Base-by-base conservation (phyloP, 2,113 vertebrate genomes). In the Pelmatolapia mariae region DNA sequence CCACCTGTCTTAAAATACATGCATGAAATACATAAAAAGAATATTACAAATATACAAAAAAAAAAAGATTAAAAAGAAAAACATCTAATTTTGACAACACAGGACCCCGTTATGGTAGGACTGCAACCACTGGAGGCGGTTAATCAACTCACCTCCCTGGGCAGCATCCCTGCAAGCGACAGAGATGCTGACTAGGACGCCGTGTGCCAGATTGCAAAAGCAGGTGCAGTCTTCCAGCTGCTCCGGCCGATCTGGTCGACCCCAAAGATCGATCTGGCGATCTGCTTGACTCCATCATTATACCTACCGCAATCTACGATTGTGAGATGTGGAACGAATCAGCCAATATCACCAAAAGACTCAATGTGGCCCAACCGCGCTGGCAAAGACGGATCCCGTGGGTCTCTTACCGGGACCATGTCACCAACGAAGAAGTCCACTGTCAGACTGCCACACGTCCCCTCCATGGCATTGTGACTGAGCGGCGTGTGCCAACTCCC, bases 101-200 rank as follows among this genome's bases (percentile, higher is more conserved):
- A 61, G 29, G 57, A 10, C 15, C 0, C 57, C 57, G 4, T 10
- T 10, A 61, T 18, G 15, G 29, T 33, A 61, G 26, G 57, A 61
- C 57, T 18, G 26, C 57, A 61, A 61, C 26, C 57, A 0, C 15
- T 61, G 15, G 57, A 31, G 57, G 26, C 0, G 1, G 0, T 61
- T 61, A 18, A 31, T 61, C 57, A 61, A 10, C 57, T 61, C 29
- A 0, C 24, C 56, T 57, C 29, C 56, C 24, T 57, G 24, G 24
- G 56, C 24, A 57, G 54, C 54, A 57, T 57, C 54, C 12, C 54
- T 57, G 24, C 3, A 29, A 57, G 54, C 7, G 24, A 8, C 24
- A 57, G 24, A 29, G 13, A 16, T 15, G 56, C 24, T 1, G 24
- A 57, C 2, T 29, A 57, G 15, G 12, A 5, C 3, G 12, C 11